Percentiles rank a stretch among this genome's conserved stretches.
Conservation (phyloP, 2,797 vertebrate genomes). For the Falco cherrug region DNA sequence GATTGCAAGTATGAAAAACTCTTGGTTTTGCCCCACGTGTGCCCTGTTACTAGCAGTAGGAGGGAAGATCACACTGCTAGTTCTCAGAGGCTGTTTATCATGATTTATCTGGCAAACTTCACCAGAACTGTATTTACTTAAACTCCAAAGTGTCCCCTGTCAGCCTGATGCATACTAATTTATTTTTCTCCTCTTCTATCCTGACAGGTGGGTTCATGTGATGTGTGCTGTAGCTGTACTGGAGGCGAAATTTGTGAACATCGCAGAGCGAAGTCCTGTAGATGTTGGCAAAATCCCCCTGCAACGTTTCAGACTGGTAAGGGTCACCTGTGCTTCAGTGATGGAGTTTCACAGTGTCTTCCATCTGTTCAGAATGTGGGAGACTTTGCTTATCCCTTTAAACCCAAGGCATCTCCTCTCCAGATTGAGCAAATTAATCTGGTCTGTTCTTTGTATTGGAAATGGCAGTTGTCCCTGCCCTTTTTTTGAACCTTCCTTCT, state of each 20-base stretch:
- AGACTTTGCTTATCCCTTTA: not conserved
- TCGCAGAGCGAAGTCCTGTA: conserved; percentile 90
- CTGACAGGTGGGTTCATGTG: conserved; percentile 94
- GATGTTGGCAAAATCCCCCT: conserved; percentile 93
- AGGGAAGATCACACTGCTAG: not conserved
- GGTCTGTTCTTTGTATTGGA: not conserved
- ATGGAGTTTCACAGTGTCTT: not conserved
- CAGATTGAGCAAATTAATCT: not conserved
- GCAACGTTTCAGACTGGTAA: conserved; percentile 94
- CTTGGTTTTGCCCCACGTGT: not conserved
- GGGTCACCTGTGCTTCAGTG: not conserved
- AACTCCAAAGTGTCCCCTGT: not conserved
- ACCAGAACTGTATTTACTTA: not conserved
- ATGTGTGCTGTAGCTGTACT: conserved; percentile 94
- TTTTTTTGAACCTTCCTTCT: not conserved
- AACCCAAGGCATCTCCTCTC: not conserved
- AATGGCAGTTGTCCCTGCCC: not conserved
- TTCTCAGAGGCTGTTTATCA: not conserved
- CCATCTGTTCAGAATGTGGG: not conserved
- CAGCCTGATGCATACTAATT: not conserved
- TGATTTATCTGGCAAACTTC: not conserved
- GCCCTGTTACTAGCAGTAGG: not conserved
- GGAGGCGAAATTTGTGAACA: conserved; percentile 94
- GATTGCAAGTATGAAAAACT: not conserved
- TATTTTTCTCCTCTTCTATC: not conserved